Conservation (phyloP, 1,140 invertebrate genomes). For the Grapholita molesta region DNA sequence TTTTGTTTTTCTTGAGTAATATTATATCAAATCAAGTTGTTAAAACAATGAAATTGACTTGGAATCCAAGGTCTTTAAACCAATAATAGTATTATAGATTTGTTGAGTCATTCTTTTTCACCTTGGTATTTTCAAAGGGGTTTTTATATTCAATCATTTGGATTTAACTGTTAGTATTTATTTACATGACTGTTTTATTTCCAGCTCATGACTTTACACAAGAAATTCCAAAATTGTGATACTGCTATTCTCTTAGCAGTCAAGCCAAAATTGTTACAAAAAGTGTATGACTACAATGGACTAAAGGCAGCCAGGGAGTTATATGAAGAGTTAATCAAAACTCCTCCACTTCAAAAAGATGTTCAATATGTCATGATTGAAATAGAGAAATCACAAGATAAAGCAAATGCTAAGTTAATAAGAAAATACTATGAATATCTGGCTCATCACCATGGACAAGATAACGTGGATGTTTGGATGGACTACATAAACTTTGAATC, state of each 20-base stretch:
- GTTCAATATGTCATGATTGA: slow-evolving; percentile 60
- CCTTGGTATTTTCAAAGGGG: too few relatives aligned
- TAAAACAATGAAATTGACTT: too few relatives aligned
- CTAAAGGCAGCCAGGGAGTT: slow-evolving; percentile 56
- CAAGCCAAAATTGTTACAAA: slow-evolving; percentile 63
- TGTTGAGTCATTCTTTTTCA: too few relatives aligned
- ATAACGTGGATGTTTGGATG: slow-evolving; percentile 57
- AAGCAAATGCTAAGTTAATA: slow-evolving; percentile 46
- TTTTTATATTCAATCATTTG: too few relatives aligned
- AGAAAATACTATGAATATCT: slow-evolving; percentile 64
- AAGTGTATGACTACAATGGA: slow-evolving; percentile 62
- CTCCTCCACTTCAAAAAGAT: slow-evolving; percentile 61
- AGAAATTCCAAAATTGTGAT: slow-evolving; percentile 60
- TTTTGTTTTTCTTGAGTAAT: too few relatives aligned
- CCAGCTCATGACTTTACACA: slow-evolving; percentile 59
- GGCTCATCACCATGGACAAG: slow-evolving; percentile 55
- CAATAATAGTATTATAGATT: too few relatives aligned
- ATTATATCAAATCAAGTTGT: too few relatives aligned
- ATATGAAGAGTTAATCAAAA: slow-evolving; percentile 65
- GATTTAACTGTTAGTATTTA: too few relatives aligned
- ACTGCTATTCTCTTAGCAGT: slow-evolving; percentile 48
- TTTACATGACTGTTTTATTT: slow-evolving; percentile 40
- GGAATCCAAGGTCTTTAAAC: too few relatives aligned
- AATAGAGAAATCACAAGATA: slow-evolving; percentile 59
- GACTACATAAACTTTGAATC: slow-evolving; percentile 67